phyloP scores from a whole-genome alignment of 2,113 vertebrate species.

The Anhinga rufa region DNA sequence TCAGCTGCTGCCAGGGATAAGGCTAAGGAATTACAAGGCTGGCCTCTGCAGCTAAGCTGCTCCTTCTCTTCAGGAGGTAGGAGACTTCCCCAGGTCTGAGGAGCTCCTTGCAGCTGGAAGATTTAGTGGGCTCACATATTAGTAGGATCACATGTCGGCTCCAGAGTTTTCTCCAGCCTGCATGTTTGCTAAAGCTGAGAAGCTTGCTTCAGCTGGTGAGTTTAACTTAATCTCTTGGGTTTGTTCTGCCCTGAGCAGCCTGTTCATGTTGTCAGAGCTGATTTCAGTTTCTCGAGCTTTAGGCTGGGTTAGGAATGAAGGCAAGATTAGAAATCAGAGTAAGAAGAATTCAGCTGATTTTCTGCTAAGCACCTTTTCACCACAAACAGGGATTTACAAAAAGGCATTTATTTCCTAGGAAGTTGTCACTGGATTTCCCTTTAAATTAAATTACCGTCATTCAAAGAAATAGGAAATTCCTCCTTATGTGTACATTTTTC shows the following conservation, averaged over 20 bases:
- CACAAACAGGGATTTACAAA: background rate
- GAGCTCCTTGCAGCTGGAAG: background rate
- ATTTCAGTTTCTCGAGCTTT: background rate
- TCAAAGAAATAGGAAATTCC: constrained; percentile 27
- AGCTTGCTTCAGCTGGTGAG: background rate
- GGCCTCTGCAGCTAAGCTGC: background rate
- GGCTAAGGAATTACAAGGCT: background rate
- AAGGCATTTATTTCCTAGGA: constrained; percentile 15
- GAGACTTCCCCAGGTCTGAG: background rate
- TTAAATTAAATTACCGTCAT: constrained; percentile 20
- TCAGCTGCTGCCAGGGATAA: background rate
- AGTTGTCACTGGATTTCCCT: constrained; percentile 16
- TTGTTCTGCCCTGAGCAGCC: constrained; percentile 15
- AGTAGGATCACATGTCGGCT: background rate
- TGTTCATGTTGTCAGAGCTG: background rate
- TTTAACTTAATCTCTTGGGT: constrained; percentile 3
- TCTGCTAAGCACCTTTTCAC: constrained; percentile 21
- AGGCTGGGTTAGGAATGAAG: background rate
- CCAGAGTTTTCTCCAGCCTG: background rate
- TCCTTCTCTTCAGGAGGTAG: background rate
- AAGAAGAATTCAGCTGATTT: constrained; percentile 6
- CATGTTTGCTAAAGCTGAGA: background rate
- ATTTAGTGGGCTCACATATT: background rate
- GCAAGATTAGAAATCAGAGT: background rate
- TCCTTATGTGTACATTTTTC: background rate